Conservation (phyloP, 1,140 invertebrate species). For the Brachionus rotundiformis region DNA sequence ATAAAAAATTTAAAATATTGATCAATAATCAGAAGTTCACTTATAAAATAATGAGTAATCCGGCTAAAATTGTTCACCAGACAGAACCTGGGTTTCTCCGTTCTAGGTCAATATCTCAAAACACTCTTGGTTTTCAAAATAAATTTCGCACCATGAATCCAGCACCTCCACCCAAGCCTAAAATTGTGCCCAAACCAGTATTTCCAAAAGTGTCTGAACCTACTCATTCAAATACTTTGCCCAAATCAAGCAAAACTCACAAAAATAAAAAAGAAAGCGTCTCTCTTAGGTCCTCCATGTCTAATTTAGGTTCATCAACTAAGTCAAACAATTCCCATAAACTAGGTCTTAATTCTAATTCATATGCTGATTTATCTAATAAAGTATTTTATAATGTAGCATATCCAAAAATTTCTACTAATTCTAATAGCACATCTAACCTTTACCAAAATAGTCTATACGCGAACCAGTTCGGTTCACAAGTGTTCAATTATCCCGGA, state of each 20-base stretch:
- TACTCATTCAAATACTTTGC: not conserved
- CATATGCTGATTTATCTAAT: constrained; percentile 43
- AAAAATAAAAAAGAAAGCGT: not conserved
- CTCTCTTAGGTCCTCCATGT: not conserved
- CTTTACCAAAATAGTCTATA: not conserved
- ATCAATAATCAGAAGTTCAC: not conserved
- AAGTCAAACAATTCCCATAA: not conserved
- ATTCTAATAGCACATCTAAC: constrained; percentile 36
- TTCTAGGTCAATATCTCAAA: constrained; percentile 15
- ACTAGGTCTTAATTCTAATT: constrained; percentile 17
- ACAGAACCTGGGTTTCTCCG: not conserved
- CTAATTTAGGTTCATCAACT: not conserved
- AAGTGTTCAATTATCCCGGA: not conserved
- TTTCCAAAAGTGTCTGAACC: not conserved
- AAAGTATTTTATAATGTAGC: constrained; percentile 5
- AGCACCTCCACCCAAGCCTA: constrained; percentile 15
- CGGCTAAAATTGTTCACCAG: not conserved
- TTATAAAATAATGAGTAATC: not conserved
- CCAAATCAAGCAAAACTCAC: not conserved
- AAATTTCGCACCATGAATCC: constrained; percentile 20
- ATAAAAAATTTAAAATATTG: not conserved
- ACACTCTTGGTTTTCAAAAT: not conserved
- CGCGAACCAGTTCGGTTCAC: not conserved
- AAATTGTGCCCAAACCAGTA: not conserved
- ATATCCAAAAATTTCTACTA: not conserved